Conservation (phyloP, 1,140 invertebrate genomes). For the Maniola jurtina region DNA sequence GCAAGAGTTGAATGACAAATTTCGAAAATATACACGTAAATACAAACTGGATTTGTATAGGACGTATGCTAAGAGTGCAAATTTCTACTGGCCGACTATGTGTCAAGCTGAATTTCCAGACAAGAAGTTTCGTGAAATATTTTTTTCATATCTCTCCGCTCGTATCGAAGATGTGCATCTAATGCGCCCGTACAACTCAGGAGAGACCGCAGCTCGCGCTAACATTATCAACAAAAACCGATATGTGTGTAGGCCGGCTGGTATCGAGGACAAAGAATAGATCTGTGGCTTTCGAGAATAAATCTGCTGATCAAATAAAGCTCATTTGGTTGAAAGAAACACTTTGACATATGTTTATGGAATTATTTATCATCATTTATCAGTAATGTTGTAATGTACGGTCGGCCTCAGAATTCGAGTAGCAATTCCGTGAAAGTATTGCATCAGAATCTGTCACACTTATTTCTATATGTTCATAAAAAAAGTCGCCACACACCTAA, state of each 20-base stretch:
- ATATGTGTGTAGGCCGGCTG: slow-evolving; percentile 50
- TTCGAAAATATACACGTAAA: slow-evolving; percentile 44
- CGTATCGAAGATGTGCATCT: slow-evolving; percentile 55
- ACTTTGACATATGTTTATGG: background rate
- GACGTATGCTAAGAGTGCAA: slow-evolving; percentile 55
- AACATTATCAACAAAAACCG: slow-evolving; percentile 40
- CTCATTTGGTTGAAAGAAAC: background rate
- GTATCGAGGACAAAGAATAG: slow-evolving; percentile 34
- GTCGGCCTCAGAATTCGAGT: too few relatives aligned
- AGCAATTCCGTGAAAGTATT: too few relatives aligned
- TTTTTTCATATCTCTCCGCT: slow-evolving; percentile 59
- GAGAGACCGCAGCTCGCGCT: slow-evolving; percentile 47
- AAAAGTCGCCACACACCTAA: too few relatives aligned
- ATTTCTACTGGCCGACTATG: slow-evolving; percentile 66
- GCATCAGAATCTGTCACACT: too few relatives aligned
- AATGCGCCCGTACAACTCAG: slow-evolving; percentile 62
- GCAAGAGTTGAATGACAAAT: slow-evolving; percentile 53
- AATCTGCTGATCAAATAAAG: background rate
- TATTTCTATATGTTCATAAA: too few relatives aligned
- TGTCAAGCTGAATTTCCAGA: slow-evolving; percentile 60
- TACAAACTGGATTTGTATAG: slow-evolving; percentile 55
- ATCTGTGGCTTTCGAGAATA: background rate
- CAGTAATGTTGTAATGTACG: too few relatives aligned
- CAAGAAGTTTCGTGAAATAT: slow-evolving; percentile 68
- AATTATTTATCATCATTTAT: background rate